Conservation (phyloP, 2,888 invertebrate genomes). For the Mythimna vitellina region DNA sequence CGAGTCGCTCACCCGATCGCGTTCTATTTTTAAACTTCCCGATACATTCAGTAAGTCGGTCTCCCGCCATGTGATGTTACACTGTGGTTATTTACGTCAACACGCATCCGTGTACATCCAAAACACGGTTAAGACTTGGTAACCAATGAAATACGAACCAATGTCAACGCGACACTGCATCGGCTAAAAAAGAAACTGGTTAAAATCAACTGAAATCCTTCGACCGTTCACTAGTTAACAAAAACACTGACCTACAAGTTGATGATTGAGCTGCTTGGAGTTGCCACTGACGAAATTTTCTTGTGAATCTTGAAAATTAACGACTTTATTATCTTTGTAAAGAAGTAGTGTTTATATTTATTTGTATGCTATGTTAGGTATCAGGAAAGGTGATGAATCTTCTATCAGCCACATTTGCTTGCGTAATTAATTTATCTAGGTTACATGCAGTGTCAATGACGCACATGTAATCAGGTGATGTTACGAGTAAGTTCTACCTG, state of each 20-base stretch:
- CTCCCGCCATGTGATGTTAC: conserved; percentile 76
- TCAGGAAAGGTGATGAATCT: conserved; percentile 27
- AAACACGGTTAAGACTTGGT: conserved; percentile 63
- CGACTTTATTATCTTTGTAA: conserved; percentile 27
- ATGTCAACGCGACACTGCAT: conserved; percentile 62
- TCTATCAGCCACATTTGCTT: conserved; percentile 33
- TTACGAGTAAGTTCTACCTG: conserved; percentile 31
- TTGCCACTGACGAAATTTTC: conserved; percentile 45
- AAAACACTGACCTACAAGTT: conserved; percentile 76
- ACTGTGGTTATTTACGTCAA: conserved; percentile 80
- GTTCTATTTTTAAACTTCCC: conserved; percentile 82
- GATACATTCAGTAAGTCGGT: conserved; percentile 76
- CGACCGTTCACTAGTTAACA: conserved; percentile 71
- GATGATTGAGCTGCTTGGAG: conserved; percentile 63
- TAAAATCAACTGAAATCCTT: conserved; percentile 73
- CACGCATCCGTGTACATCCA: conserved; percentile 69
- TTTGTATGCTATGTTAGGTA: conserved; percentile 18
- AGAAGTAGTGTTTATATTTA: conserved; percentile 15
- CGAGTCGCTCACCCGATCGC: conserved; percentile 70
- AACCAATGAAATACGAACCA: conserved; percentile 64
- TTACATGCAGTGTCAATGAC: conserved; percentile 55
- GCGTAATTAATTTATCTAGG: conserved; percentile 57
- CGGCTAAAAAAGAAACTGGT: conserved; percentile 53
- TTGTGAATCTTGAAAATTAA: conserved; percentile 50
- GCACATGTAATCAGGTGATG: conserved; percentile 43